phyloP scores from a whole-genome alignment of 1,140 invertebrate species.

The Nixonia krombeini region DNA sequence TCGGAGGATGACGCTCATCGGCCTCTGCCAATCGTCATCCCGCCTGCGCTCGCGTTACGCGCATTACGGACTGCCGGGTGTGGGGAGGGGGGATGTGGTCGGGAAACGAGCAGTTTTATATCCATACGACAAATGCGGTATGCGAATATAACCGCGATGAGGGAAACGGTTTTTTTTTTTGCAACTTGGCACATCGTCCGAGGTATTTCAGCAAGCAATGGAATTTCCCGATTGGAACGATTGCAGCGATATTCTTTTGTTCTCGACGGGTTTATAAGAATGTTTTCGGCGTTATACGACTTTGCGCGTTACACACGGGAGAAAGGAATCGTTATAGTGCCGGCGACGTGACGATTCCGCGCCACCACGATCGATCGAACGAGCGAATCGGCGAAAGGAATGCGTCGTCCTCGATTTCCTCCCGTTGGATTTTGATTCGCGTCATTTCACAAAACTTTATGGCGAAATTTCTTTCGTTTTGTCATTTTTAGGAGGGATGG shows the following conservation, averaged over 20 bases:
- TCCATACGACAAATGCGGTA: constrained; percentile 8
- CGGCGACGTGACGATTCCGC: constrained; percentile 12
- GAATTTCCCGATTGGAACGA: no score
- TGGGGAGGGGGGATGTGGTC: constrained; percentile 11
- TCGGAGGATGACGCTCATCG: constrained; percentile 45
- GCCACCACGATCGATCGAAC: constrained; percentile 28
- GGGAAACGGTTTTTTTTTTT: constrained; percentile 1
- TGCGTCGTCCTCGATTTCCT: constrained; percentile 26
- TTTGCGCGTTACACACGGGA: constrained; percentile 29
- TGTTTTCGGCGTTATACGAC: no score
- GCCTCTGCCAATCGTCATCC: constrained; percentile 42
- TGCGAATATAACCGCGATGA: constrained; percentile 12
- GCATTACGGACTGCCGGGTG: constrained; percentile 9
- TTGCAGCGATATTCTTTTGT: no score
- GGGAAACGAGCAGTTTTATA: constrained; percentile 52
- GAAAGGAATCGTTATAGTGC: constrained; percentile 27
- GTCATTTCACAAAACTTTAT: constrained; percentile 19
- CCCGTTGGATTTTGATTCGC: constrained; percentile 8
- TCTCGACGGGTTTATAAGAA: no score
- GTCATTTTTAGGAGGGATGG: no score
- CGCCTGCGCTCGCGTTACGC: constrained; percentile 17
- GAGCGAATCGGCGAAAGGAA: constrained; percentile 30
- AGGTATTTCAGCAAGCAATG: no score
- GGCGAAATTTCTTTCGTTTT: background rate
- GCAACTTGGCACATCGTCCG: no score